A percentile compares a stretch with the other conserved stretches of the same genome.
phyloP scores from a whole-genome alignment of 2,888 invertebrate genomes.

The Trissolcus brochymenae region DNA sequence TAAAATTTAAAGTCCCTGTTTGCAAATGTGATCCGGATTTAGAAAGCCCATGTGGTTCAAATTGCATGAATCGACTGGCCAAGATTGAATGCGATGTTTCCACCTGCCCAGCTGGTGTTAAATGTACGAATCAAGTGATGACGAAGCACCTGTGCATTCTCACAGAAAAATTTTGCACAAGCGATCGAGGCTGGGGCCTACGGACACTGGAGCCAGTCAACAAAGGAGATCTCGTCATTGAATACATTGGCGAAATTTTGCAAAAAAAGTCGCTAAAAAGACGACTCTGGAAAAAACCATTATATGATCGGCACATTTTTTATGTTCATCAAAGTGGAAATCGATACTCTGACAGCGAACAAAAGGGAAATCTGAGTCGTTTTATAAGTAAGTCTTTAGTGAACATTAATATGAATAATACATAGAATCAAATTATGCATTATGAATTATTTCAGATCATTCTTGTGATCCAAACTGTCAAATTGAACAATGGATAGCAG shows the following conservation, averaged over 20 bases:
- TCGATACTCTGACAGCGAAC: conserved; percentile 12
- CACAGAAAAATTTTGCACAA: conserved; percentile 20
- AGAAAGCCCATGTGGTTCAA: conserved; percentile 16
- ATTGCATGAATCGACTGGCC: conserved; percentile 13
- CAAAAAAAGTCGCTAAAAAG: conserved; percentile 11
- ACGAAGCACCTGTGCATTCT: conserved; percentile 8
- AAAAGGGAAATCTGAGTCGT: conserved; percentile 33
- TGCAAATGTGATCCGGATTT: conserved; percentile 15
- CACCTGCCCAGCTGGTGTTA: conserved; percentile 16
- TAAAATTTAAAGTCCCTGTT: not conserved
- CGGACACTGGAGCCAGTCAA: conserved; percentile 23
- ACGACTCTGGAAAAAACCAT: conserved; percentile 2
- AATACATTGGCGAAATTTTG: conserved; percentile 34
- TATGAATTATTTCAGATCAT: conserved; percentile 31
- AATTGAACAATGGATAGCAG: conserved; percentile 15
- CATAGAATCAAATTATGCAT: not conserved
- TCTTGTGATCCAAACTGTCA: conserved; percentile 48
- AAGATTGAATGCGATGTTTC: conserved; percentile 18
- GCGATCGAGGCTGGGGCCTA: conserved; percentile 29
- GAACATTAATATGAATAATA: not conserved
- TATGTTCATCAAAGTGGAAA: conserved; percentile 5
- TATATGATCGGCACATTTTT: conserved; percentile 16
- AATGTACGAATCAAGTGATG: conserved; percentile 34
- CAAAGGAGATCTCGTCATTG: conserved; percentile 33
- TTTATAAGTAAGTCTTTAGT: conserved; percentile 36